Base-by-base conservation (phyloP, 2,888 invertebrate genomes). In the Chrysotoxum bicinctum region DNA sequence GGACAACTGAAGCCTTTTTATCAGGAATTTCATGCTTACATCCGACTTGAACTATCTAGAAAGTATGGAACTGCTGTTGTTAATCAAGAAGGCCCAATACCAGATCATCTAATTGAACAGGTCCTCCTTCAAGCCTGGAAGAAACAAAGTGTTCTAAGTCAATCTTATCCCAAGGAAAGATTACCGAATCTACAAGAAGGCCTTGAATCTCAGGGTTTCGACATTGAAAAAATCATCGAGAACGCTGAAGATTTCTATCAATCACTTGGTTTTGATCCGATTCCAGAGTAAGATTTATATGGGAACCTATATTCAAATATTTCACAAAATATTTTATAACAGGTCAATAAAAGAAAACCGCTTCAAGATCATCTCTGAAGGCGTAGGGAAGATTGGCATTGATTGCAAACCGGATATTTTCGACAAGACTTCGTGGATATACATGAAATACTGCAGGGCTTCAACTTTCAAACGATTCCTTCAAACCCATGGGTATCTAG, bases 21-120 rank as follows among this genome's bases (percentile, higher is more conserved):
- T 90, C 92, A 94, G 72, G 94, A 96, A 89, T 92, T 97, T 12
- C 97, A 97, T 90, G 96, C 96, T 0, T 97, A 96, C 88, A 95
- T 96, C 0, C 93, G 97, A 87, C 93, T 93, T 84, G 93, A 94
- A 70, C 91, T 97, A 16, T 92, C 94, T 12, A 92, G 94, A 88
- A 93, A 94, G 88, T 96, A 96, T 89, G 96, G 96, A 2, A 94
- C 94, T 21, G 91, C 93, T 10, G 90, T 94, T 0, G 93, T 94
- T 0, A 92, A 94, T 0, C 93, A 93, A 52, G 93, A 91, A 68
- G 95, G 95, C 73, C 94, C 95, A 0, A 95, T 96, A 66, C 96
- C 96, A 0, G 95, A 95, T 8, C 96, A 96, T 93, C 92, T 96
- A 19, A 90, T 95, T 84, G 95, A 95, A 94, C 89, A 89, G 79